Percentiles rank a stretch among this genome's conserved stretches.
Evolutionary conservation across 1,140 invertebrate species (phyloP).

Genomic region (Sogatella furcifera): DNA sequence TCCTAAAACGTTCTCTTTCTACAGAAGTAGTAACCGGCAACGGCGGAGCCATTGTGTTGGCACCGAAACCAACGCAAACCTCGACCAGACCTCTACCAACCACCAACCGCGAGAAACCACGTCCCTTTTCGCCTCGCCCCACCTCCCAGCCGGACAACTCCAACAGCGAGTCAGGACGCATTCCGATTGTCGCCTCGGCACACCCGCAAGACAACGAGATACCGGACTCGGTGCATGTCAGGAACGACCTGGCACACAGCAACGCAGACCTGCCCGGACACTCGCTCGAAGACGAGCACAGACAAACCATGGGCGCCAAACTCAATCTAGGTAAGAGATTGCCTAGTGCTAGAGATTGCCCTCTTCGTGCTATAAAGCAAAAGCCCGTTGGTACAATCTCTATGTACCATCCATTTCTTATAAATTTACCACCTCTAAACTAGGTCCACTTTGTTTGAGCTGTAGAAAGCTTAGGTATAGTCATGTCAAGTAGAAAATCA

Average conservation of each 20-base stretch:
- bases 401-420: too few species aligned
- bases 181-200: slow-evolving; percentile 44
- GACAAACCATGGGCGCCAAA: slow-evolving; percentile 56
- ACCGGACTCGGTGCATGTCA: slow-evolving; percentile 40
- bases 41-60: slow-evolving; percentile 29
- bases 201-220: slow-evolving; percentile 46
- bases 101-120: slow-evolving; percentile 23
- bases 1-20: neutral
- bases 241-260: slow-evolving; percentile 38
- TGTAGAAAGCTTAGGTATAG: too few species aligned
- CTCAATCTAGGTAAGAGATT: slow-evolving; percentile 57
- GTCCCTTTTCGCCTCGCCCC: slow-evolving; percentile 23
- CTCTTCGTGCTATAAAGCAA: too few species aligned
- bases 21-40: slow-evolving; percentile 24
- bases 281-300: slow-evolving; percentile 44
- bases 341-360: too few species aligned
- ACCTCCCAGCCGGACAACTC: slow-evolving; percentile 15
- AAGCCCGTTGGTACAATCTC: too few species aligned
- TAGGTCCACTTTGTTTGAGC: too few species aligned
- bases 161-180: slow-evolving; percentile 25
- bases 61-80: slow-evolving; percentile 28
- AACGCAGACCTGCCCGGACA: slow-evolving; percentile 49
- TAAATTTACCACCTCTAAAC: too few species aligned
- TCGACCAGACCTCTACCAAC: slow-evolving; percentile 27
- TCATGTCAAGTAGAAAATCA: too few species aligned